A percentile compares a stretch with the other conserved stretches of the same genome.
These are phyloP conservation scores for Charaxes varanes DNA, from an alignment of 1,140 invertebrate genomes.

Conservation along the genomic window DNA sequence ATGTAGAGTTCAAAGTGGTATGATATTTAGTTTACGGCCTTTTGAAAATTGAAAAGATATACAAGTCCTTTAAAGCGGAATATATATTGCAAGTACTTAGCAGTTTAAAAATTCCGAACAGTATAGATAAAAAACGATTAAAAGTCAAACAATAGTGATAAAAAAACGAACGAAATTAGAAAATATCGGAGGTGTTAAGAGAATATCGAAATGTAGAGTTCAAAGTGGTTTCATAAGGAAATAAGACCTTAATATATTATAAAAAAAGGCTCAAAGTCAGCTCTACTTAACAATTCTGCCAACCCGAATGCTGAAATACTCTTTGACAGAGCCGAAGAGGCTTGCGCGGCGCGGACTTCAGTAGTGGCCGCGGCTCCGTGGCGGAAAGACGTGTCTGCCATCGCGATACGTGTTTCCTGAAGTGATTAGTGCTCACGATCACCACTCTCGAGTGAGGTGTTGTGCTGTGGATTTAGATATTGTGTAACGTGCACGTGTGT, in stretches of 20 bases:
- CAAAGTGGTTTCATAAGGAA: slow-evolving; percentile 12
- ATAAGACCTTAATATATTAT: slow-evolving; percentile 20
- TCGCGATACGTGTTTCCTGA: slow-evolving; percentile 15
- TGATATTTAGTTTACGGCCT: too few relatives aligned
- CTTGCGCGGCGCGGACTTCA: slow-evolving; percentile 51
- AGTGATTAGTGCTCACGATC: slow-evolving; percentile 42
- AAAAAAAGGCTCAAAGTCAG: slow-evolving; percentile 31
- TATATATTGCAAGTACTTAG: too few relatives aligned
- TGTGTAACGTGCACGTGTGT: slow-evolving; percentile 35
- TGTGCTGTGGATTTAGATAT: slow-evolving; percentile 48
- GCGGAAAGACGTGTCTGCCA: slow-evolving; percentile 28
- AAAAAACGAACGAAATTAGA: background rate
- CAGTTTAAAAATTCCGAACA: too few relatives aligned
- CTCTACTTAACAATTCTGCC: slow-evolving; percentile 39
- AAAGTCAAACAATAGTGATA: background rate
- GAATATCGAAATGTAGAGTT: background rate
- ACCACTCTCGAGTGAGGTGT: slow-evolving; percentile 42
- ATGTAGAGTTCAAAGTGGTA: too few relatives aligned
- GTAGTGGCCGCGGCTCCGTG: slow-evolving; percentile 44
- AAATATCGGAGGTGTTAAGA: background rate
- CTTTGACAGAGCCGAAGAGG: slow-evolving; percentile 38
- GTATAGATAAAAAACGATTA: background rate
- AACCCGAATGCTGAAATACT: slow-evolving; percentile 33
- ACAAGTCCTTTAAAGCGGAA: too few relatives aligned
- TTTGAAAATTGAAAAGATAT: too few relatives aligned